A percentile compares a stretch with the other conserved stretches of the same genome.
Evolutionary conservation across 2,797 vertebrate genomes (phyloP).

Genomic region (Chanos chanos): DNA sequence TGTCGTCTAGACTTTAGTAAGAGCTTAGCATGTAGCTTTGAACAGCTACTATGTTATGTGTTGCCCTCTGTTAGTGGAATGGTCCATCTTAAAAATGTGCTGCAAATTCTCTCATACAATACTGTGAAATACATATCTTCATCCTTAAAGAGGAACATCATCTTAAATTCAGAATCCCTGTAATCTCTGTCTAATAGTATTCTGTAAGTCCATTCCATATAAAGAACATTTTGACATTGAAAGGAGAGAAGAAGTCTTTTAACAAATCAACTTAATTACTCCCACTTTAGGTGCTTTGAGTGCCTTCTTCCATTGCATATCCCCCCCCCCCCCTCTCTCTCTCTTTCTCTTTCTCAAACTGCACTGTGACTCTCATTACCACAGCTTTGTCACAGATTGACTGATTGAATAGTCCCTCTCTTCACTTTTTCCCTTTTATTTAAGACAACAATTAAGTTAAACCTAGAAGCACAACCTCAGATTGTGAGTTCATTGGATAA

Average conservation of each 20-base stretch:
- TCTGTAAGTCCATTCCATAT: no score
- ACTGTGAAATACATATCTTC: conserved; percentile 37
- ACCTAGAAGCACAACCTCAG: conserved; percentile 35
- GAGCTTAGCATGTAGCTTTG: no score
- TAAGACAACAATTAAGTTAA: neutral
- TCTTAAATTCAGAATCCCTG: conserved; percentile 37
- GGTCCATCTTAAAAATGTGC: conserved; percentile 18
- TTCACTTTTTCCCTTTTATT: neutral
- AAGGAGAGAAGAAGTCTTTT: neutral
- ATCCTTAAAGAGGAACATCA: conserved; percentile 12
- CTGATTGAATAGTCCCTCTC: neutral
- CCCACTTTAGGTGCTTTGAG: conserved; percentile 44
- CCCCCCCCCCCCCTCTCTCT: no score
- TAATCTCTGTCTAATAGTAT: conserved; percentile 11
- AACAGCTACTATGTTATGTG: conserved; percentile 10
- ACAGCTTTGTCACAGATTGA: no score
- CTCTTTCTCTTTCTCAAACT: conserved; percentile 64
- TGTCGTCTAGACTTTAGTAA: no score
- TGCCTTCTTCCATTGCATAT: conserved; percentile 29
- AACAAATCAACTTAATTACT: conserved; percentile 8
- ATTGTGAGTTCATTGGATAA: conserved; percentile 22
- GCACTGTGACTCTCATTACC: conserved; percentile 69
- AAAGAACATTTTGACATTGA: conserved; percentile 43
- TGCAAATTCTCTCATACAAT: conserved; percentile 31
- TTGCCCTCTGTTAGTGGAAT: conserved; percentile 11